Evolutionary conservation across 2,113 vertebrate species (phyloP), one percentile per base, ranked within the genome.

Genomic region (Catharus bicknelli): DNA sequence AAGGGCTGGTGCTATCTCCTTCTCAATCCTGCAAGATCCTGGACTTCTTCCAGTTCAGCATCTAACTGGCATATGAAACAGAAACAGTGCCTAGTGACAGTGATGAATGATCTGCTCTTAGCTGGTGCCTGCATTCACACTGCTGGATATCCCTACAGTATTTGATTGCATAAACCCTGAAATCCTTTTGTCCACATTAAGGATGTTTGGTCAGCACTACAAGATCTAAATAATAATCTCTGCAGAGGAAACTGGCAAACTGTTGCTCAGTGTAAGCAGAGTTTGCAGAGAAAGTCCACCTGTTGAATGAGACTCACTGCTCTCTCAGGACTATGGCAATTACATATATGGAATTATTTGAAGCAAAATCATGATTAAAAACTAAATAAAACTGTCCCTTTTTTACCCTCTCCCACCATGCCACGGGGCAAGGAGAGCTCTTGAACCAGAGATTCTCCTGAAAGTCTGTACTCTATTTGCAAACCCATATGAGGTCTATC

Each of bases 161-260:
- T 77, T 77, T 48, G 84, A 92, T 69, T 89, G 59, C 43, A 87
- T 66, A 83, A 92, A 69, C 54, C 38, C 68, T 76, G n/a, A 87
- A 85, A 94, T 94, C 70, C 68, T 90, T 90, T 85, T 83, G 89
- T 87, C 63, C 84, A 89, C 51, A 27, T 77, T 83, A 80, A 82
- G 75, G 63, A 66, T 82, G 43, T 80, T 94, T 90, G 63, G 32
- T 83, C 82, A 90, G 78, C 78, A 48, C 81, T 87, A 66, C 2
- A 2, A 82, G 55, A 67, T 47, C 47, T 76, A 74, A 90, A 79
- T 43, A 83, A 72, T 29, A 76, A 90, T 63, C 83, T 88, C 90
- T 81, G 1, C 55, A 90, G 75, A 74, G 55, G 26, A 86, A 94
- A 83, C 30, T 34, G 36, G 36, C 53, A 50, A 55, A 86, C 11